Percentiles rank a stretch among this genome's conserved stretches.
These are phyloP conservation scores for Macrophya alboannulata DNA, from an alignment of 2,888 invertebrate genomes.

Conservation along the genomic window DNA sequence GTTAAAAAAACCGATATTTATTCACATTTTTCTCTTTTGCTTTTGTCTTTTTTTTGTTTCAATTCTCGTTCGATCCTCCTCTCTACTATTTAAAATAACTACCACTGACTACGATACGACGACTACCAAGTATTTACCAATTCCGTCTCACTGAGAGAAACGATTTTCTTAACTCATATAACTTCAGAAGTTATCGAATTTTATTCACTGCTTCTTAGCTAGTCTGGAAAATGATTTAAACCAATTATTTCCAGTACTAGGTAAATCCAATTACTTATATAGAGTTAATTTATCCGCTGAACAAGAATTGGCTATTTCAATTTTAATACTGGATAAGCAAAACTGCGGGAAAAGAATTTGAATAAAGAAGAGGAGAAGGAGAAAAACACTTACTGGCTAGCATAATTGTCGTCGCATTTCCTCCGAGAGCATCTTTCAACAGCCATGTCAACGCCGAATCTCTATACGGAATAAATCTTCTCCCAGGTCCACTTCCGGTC, in stretches of 20 bases:
- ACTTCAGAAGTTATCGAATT: constrained; percentile 68
- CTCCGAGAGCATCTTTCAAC: constrained; percentile 90
- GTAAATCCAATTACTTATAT: constrained; percentile 25
- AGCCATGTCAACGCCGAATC: constrained; percentile 92
- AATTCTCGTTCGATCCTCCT: not conserved
- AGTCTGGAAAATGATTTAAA: constrained; percentile 75
- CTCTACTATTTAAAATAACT: not conserved
- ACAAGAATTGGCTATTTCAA: not conserved
- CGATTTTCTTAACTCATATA: constrained; percentile 40
- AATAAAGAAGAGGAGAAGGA: not conserved
- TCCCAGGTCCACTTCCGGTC: constrained; percentile 73
- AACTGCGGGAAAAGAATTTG: not conserved
- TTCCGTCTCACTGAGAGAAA: constrained; percentile 59
- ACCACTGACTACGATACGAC: constrained; percentile 1
- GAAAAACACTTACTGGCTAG: constrained; percentile 85
- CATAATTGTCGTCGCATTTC: constrained; percentile 89
- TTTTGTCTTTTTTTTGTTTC: not conserved
- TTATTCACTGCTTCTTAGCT: constrained; percentile 77
- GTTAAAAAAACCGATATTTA: not conserved
- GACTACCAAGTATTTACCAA: constrained; percentile 69
- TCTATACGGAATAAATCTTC: constrained; percentile 88
- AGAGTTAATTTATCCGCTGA: constrained; percentile 35
- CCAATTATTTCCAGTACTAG: constrained; percentile 65
- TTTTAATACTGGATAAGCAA: not conserved
- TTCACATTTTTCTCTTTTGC: not conserved